Evolutionary conservation across 30 jellyfish, hydroid and myxozoan species (phyloP).

Genomic region (Aurelia sp.): DNA sequence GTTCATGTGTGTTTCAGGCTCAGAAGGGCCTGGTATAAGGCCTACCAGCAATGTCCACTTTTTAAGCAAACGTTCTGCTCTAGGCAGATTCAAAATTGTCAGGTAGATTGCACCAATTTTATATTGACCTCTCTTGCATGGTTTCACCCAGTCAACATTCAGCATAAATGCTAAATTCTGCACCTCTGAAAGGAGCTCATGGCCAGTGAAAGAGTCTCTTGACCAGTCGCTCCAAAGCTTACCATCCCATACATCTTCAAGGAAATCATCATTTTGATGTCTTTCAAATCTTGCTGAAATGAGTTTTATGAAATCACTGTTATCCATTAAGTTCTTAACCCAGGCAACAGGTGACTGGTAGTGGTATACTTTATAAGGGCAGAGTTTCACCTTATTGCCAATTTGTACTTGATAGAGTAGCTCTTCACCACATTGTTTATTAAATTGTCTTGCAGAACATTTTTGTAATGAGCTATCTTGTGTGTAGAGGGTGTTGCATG

Average conservation of each 20-base stretch:
- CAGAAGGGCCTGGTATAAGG: slow-evolving; percentile 11
- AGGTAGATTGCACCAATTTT: background rate
- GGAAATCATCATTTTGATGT: background rate
- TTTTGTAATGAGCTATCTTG: background rate
- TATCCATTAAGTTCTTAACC: background rate
- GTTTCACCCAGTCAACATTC: slow-evolving; percentile 28
- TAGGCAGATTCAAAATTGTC: slow-evolving; percentile 1
- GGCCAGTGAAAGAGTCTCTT: background rate
- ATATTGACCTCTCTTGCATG: slow-evolving; percentile 12
- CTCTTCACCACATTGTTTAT: background rate
- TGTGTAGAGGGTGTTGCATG: too few relatives aligned
- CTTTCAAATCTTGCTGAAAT: background rate
- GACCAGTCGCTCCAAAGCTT: background rate
- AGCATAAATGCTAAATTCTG: background rate
- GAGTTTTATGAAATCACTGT: background rate
- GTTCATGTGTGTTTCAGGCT: background rate
- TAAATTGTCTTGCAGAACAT: background rate
- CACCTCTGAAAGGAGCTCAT: background rate
- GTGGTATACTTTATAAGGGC: background rate
- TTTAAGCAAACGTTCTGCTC: background rate
- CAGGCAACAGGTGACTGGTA: background rate
- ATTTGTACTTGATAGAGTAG: background rate
- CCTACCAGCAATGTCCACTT: background rate
- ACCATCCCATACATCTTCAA: background rate
- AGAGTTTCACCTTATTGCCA: background rate